These are phyloP conservation scores for Campaea margaritaria DNA, from an alignment of 2,888 invertebrate genomes.

Conservation along the genomic window DNA sequence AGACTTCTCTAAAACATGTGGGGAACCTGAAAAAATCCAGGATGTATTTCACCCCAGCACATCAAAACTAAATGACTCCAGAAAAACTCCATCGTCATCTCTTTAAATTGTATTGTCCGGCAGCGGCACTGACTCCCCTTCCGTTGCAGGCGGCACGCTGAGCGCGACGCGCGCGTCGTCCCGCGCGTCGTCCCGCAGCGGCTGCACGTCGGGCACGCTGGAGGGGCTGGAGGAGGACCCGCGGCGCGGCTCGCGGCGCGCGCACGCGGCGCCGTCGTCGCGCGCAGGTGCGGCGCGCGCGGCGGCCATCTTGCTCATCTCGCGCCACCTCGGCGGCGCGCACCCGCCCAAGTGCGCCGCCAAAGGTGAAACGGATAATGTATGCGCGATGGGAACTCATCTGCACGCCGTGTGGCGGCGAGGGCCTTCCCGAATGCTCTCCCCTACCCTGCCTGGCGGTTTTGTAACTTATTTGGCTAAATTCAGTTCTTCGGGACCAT, in stretches of 20 bases:
- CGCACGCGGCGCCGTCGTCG: slow-evolving; percentile 91
- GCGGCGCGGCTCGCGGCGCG: slow-evolving; percentile 85
- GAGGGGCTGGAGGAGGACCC: slow-evolving; percentile 69
- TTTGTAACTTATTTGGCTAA: background rate
- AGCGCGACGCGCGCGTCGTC: slow-evolving; percentile 80
- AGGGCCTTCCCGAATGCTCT: slow-evolving; percentile 49
- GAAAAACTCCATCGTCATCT: too few relatives aligned
- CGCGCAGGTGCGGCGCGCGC: slow-evolving; percentile 97
- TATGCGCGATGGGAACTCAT: slow-evolving; percentile 79
- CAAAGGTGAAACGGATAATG: slow-evolving; percentile 85
- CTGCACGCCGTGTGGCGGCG: slow-evolving; percentile 74
- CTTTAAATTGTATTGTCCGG: too few relatives aligned
- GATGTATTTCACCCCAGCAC: too few relatives aligned
- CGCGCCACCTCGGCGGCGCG: slow-evolving; percentile 90
- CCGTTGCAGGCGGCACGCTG: slow-evolving; percentile 83
- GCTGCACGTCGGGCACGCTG: slow-evolving; percentile 75
- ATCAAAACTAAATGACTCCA: too few relatives aligned
- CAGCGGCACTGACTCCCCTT: background rate
- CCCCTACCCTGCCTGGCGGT: background rate
- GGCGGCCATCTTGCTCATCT: slow-evolving; percentile 97
- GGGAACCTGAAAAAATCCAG: too few relatives aligned
- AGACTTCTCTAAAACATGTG: too few relatives aligned
- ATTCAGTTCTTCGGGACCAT: too few relatives aligned
- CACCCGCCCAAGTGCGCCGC: slow-evolving; percentile 84
- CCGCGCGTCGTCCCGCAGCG: slow-evolving; percentile 81